These are phyloP conservation scores for Tetraodon nigroviridis DNA, from an alignment of 2,113 vertebrate species.

Conservation along the genomic window DNA sequence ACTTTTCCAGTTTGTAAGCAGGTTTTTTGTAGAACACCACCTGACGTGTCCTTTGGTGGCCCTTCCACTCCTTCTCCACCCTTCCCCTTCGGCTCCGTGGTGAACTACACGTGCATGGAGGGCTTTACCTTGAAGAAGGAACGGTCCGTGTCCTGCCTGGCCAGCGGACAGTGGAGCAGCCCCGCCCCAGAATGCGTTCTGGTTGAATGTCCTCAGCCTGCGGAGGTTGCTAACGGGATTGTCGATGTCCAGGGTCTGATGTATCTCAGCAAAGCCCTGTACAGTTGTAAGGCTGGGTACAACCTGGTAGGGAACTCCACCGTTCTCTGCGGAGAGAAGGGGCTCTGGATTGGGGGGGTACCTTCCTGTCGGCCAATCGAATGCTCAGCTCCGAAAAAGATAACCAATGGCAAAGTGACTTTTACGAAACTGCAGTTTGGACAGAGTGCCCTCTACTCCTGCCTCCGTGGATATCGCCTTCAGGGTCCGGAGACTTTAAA, in stretches of 20 bases:
- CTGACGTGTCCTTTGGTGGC: slow-evolving; percentile 84
- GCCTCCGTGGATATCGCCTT: slow-evolving; percentile 85
- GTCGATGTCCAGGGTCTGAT: slow-evolving; percentile 95
- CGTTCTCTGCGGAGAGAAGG: slow-evolving; percentile 88
- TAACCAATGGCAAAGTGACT: slow-evolving; percentile 79
- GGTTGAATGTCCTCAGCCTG: slow-evolving; percentile 91
- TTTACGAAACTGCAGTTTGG: slow-evolving; percentile 83
- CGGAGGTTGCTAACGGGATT: slow-evolving; percentile 86
- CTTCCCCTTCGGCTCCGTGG: slow-evolving; percentile 78
- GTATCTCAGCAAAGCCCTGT: slow-evolving; percentile 92
- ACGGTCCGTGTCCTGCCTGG: slow-evolving; percentile 76
- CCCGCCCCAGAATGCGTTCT: slow-evolving; percentile 89
- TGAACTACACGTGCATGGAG: slow-evolving; percentile 85
- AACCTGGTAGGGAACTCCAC: slow-evolving; percentile 85
- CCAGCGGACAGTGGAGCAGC: slow-evolving; percentile 82
- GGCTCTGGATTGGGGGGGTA: slow-evolving; percentile 89
- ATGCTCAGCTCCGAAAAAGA: slow-evolving; percentile 81
- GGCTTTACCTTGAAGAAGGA: slow-evolving; percentile 84
- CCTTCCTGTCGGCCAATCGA: slow-evolving; percentile 86
- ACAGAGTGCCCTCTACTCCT: slow-evolving; percentile 82
- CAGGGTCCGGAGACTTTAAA: slow-evolving; percentile 79
- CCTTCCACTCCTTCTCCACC: slow-evolving; percentile 61
- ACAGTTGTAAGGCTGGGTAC: slow-evolving; percentile 89
- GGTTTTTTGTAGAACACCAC: slow-evolving; percentile 81
- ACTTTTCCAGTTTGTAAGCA: slow-evolving; percentile 88